A percentile compares a stretch with the other conserved stretches of the same genome.
These are phyloP conservation scores for Trematomus bernacchii DNA, from an alignment of 2,797 vertebrate species.

Conservation along the genomic window DNA sequence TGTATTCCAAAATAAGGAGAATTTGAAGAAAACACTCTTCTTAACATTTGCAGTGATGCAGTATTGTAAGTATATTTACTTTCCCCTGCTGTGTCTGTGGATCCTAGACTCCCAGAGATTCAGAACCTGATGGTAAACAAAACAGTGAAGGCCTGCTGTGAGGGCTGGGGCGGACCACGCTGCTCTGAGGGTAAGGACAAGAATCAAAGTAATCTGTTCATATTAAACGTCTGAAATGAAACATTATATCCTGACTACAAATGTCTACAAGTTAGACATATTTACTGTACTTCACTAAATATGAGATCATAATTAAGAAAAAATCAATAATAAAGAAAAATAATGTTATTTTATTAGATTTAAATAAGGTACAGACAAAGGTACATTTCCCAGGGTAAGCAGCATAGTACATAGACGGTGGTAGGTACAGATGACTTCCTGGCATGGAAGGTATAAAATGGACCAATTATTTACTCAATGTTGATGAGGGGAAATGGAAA, in stretches of 20 bases:
- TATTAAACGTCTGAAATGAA: not conserved
- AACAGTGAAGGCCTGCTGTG: conserved; percentile 87
- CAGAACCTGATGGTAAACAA: conserved; percentile 80
- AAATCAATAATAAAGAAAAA: not conserved
- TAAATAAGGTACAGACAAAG: not conserved
- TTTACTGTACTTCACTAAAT: not conserved
- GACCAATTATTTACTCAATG: no score
- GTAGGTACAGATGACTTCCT: not conserved
- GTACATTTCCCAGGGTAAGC: not conserved
- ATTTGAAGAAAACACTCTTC: not conserved
- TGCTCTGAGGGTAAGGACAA: conserved; percentile 87
- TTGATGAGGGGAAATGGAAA: no score
- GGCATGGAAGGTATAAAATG: no score
- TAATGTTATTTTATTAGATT: not conserved
- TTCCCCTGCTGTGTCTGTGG: conserved; percentile 15
- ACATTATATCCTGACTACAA: not conserved
- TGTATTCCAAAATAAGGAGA: not conserved
- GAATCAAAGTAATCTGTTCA: not conserved
- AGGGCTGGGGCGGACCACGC: conserved; percentile 88
- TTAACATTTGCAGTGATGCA: not conserved
- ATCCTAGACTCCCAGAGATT: conserved; percentile 84
- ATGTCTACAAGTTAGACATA: not conserved
- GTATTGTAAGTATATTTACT: not conserved
- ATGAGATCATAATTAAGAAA: not conserved
- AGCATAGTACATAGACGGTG: not conserved